Evolutionary conservation across 2,797 vertebrate genomes (phyloP).

Genomic region (Xerus rutilus): DNA sequence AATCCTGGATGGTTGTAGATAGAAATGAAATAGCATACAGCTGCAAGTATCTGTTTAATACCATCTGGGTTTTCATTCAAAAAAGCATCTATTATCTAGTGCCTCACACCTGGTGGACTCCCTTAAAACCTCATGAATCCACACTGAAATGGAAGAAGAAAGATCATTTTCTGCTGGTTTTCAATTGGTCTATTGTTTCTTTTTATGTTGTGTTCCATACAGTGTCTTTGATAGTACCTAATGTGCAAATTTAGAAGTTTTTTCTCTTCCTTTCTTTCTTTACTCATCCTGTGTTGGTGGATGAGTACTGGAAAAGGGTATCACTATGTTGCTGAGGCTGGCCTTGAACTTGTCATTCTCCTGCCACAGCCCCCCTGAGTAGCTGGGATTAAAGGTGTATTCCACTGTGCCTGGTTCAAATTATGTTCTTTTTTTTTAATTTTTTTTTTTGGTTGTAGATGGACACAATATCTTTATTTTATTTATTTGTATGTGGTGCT

Average conservation of each 20-base stretch:
- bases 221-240: not conserved
- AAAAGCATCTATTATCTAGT: not conserved
- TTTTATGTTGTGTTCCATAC: not conserved
- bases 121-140: not conserved
- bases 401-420: not conserved
- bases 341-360: no score
- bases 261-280: no score
- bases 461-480: no score
- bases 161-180: not conserved
- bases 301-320: no score
- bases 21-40: not conserved
- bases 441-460: no score
- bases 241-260: not conserved
- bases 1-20: not conserved
- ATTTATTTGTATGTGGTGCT: no score
- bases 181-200: not conserved
- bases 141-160: not conserved
- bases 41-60: not conserved
- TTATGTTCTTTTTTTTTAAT: no score
- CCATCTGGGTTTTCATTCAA: constrained; percentile 35
- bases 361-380: no score
- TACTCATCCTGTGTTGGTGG: no score
- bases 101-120: not conserved
- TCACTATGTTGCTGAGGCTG: no score
- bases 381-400: no score